phyloP scores from a whole-genome alignment of 2,888 invertebrate genomes.

The Entomobrya proxima region DNA sequence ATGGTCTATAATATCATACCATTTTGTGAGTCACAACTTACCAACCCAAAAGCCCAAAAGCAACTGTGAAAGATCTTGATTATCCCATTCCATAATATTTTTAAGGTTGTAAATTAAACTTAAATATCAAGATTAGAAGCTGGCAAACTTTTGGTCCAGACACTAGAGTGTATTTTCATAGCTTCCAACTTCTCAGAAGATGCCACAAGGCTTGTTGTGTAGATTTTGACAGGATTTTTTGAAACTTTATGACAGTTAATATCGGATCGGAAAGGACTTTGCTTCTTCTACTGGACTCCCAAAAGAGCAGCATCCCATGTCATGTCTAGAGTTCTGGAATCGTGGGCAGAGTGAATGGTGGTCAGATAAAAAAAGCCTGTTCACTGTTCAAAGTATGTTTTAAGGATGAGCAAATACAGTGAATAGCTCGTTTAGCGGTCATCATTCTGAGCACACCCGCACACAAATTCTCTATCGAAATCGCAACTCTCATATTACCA shows the following conservation, averaged over 20 bases:
- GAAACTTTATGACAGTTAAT: slow-evolving; percentile 60
- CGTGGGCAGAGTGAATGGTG: background rate
- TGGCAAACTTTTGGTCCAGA: slow-evolving; percentile 42
- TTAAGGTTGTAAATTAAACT: slow-evolving; percentile 70
- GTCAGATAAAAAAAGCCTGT: slow-evolving; percentile 26
- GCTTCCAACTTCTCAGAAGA: background rate
- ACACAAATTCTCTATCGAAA: slow-evolving; percentile 29
- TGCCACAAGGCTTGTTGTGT: background rate
- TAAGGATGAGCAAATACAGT: slow-evolving; percentile 51
- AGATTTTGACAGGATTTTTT: slow-evolving; percentile 35
- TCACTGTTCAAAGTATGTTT: slow-evolving; percentile 31
- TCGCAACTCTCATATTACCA: background rate
- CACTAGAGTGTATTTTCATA: too few species aligned
- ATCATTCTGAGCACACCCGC: slow-evolving; percentile 29
- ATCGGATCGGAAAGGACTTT: slow-evolving; percentile 19
- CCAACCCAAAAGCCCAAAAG: background rate
- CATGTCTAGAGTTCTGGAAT: too few species aligned
- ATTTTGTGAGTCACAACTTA: background rate
- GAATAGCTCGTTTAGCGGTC: slow-evolving; percentile 56
- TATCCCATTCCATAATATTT: slow-evolving; percentile 62
- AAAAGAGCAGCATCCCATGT: background rate
- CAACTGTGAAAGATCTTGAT: slow-evolving; percentile 56
- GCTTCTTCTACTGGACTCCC: background rate
- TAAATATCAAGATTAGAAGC: slow-evolving; percentile 64
- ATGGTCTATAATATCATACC: background rate